These are phyloP conservation scores for Musca vetustissima DNA, from an alignment of 1,140 invertebrate species.

Conservation along the genomic window DNA sequence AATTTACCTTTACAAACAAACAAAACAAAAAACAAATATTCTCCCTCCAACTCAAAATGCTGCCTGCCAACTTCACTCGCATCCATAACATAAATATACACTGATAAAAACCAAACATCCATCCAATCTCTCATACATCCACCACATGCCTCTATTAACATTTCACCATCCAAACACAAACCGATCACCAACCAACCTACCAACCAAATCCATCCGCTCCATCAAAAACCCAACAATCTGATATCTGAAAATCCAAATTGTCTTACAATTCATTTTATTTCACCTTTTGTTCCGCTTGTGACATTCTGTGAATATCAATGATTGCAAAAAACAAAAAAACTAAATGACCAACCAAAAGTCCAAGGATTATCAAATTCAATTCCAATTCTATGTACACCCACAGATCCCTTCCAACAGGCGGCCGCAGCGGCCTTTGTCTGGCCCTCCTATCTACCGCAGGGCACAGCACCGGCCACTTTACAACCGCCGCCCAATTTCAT, in stretches of 20 bases:
- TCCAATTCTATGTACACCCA: slow-evolving; percentile 52
- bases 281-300: slow-evolving; percentile 12
- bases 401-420: slow-evolving; percentile 73
- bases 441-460: slow-evolving; percentile 50
- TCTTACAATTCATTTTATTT: background rate
- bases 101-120: no score
- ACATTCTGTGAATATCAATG: background rate
- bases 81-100: no score
- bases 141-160: background rate
- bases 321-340: background rate
- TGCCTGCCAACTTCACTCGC: no score
- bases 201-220: background rate
- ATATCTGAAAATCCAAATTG: slow-evolving; percentile 8
- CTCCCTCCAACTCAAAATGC: background rate
- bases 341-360: no score
- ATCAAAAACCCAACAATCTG: slow-evolving; percentile 24
- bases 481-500: slow-evolving; percentile 60
- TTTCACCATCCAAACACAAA: background rate
- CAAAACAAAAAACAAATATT: no score
- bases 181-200: background rate
- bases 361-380: slow-evolving; percentile 52
- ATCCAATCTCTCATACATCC: background rate
- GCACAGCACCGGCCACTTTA: slow-evolving; percentile 59
- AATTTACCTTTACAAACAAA: slow-evolving; percentile 12
- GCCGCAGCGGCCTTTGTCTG: slow-evolving; percentile 60